These are phyloP conservation scores for Watsonalla binaria DNA, from an alignment of 2,888 invertebrate species.

Conservation along the genomic window DNA sequence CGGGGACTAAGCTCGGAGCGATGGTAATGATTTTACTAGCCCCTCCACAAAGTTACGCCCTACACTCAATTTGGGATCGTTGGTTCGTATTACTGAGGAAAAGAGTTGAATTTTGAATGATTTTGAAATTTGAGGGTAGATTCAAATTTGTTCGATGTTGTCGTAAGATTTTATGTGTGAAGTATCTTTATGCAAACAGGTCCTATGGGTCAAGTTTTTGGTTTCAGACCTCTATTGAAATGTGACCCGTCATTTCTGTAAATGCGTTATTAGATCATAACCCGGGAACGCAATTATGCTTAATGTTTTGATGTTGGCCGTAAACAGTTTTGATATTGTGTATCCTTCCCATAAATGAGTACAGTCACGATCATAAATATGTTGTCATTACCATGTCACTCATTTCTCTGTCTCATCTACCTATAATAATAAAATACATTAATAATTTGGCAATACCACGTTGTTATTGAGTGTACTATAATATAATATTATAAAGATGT, in stretches of 20 bases:
- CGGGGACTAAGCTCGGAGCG: conserved; percentile 38
- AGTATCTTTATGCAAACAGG: conserved; percentile 70
- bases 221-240: conserved; percentile 69
- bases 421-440: too few species aligned
- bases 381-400: too few species aligned
- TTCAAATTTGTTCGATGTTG: conserved; percentile 39
- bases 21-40: conserved; percentile 67
- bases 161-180: conserved; percentile 75
- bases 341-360: too few species aligned
- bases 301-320: conserved; percentile 23
- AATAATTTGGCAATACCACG: too few species aligned
- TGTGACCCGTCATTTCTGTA: conserved; percentile 53
- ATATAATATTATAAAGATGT: conserved; percentile 12
- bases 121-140: background rate
- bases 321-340: background rate
- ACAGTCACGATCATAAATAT: too few species aligned
- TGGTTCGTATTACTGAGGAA: conserved; percentile 4
- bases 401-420: too few species aligned
- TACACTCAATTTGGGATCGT: background rate
- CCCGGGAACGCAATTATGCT: conserved; percentile 33
- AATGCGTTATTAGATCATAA: conserved; percentile 48
- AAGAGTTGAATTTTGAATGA: conserved; percentile 25
- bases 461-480: too few species aligned
- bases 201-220: conserved; percentile 68
- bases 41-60: conserved; percentile 29